Conservation (phyloP, 2,888 invertebrate species). For the Macrophya annulata region DNA sequence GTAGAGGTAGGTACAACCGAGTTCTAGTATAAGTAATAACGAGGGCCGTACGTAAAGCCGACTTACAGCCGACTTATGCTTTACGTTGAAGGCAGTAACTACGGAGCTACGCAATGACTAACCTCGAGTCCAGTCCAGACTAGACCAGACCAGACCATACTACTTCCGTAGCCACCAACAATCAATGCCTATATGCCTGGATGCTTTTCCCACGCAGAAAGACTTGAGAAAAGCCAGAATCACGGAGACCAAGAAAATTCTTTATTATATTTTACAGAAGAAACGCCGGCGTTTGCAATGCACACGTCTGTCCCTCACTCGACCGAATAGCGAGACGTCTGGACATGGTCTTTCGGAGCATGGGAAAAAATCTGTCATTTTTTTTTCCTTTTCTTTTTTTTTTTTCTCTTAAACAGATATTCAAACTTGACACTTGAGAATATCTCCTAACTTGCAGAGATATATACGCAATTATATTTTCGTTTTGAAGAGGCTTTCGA, state of each 20-base stretch:
- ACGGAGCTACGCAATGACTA: slow-evolving; percentile 1
- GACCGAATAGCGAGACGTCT: neutral
- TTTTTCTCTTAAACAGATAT: neutral
- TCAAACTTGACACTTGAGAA: slow-evolving; percentile 33
- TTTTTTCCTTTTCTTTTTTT: neutral
- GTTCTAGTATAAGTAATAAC: slow-evolving; percentile 10
- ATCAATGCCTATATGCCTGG: neutral
- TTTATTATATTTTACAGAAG: slow-evolving; percentile 7
- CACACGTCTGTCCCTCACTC: neutral
- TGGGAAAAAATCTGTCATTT: slow-evolving; percentile 8
- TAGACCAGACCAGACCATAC: neutral
- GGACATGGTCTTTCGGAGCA: slow-evolving; percentile 16
- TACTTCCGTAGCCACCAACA: neutral
- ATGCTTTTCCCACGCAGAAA: slow-evolving; percentile 23
- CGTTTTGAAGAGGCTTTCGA: slow-evolving; percentile 18
- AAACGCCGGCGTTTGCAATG: slow-evolving; percentile 4
- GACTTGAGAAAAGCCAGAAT: slow-evolving; percentile 48
- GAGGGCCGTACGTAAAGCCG: slow-evolving; percentile 34
- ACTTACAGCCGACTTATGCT: slow-evolving; percentile 39
- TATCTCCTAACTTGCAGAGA: neutral
- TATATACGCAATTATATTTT: slow-evolving; percentile 3
- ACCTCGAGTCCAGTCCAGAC: neutral
- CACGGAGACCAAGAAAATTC: neutral
- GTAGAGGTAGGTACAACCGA: slow-evolving; percentile 1
- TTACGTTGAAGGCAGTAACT: neutral